A percentile compares a stretch with the other conserved stretches of the same genome.
Conservation (phyloP, 2,888 invertebrate species). For the Drosophila eohydei region DNA sequence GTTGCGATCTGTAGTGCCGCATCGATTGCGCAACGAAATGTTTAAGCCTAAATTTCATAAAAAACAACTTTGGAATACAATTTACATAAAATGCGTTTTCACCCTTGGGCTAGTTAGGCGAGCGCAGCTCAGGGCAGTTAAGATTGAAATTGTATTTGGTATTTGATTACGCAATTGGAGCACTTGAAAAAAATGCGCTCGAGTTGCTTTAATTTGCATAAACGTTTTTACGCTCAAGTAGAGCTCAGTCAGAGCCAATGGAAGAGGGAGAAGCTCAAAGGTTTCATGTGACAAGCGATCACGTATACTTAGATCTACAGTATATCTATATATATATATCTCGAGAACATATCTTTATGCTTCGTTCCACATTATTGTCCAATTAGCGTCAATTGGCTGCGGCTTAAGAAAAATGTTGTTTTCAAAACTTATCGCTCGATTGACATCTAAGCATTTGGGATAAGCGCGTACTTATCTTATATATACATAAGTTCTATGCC, state of each 20-base stretch:
- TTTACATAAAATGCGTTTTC: conserved; percentile 43
- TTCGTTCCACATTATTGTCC: conserved; percentile 56
- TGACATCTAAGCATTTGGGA: conserved; percentile 41
- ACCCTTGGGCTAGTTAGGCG: conserved; percentile 29
- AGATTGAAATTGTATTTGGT: conserved; percentile 62
- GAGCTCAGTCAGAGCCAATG: conserved; percentile 11
- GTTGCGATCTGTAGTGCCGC: conserved; percentile 62
- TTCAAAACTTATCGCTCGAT: conserved; percentile 54
- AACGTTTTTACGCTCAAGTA: conserved; percentile 66
- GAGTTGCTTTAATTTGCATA: conserved; percentile 64
- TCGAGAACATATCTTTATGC: conserved; percentile 21
- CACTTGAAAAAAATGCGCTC: conserved; percentile 59
- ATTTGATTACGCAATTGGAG: conserved; percentile 70
- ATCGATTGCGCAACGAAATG: conserved; percentile 79
- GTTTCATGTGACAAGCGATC: conserved; percentile 28
- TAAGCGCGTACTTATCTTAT: conserved; percentile 19
- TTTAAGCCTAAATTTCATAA: conserved; percentile 64
- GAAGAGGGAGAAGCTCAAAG: neutral
- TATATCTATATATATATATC: conserved; percentile 15
- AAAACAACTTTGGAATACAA: conserved; percentile 20
- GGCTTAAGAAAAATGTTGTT: conserved; percentile 22
- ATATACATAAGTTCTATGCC: conserved; percentile 16
- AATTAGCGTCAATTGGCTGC: conserved; percentile 70
- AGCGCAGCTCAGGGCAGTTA: conserved; percentile 1
- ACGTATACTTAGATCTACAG: neutral